Conservation (phyloP, 2,888 invertebrate species). For the Dione vanillae region DNA sequence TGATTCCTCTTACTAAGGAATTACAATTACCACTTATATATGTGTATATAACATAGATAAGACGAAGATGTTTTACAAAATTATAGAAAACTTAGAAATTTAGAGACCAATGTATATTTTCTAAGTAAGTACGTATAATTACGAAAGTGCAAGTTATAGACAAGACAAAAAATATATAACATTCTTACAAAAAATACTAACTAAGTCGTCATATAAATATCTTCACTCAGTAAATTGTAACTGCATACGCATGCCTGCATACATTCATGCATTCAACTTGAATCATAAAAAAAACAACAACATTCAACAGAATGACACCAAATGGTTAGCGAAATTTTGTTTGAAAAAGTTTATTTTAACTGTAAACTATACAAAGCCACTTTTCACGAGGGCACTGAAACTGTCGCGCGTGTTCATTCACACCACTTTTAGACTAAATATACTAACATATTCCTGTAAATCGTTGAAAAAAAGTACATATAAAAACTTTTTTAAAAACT, state of each 20-base stretch:
- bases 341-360: constrained; percentile 37
- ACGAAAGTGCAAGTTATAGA: too few species aligned
- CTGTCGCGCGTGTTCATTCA: constrained; percentile 55
- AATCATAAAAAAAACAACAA: background rate
- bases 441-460: background rate
- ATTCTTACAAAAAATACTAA: background rate
- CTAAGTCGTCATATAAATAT: background rate
- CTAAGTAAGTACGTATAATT: too few species aligned
- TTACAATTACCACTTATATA: too few species aligned
- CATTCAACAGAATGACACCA: constrained; percentile 21
- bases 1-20: too few species aligned
- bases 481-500: background rate
- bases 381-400: constrained; percentile 62
- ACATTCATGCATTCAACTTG: background rate
- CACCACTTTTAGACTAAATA: background rate
- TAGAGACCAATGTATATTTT: too few species aligned
- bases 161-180: too few species aligned
- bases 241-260: background rate
- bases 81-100: too few species aligned
- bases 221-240: background rate
- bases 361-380: constrained; percentile 57
- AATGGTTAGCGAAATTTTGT: constrained; percentile 27
- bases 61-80: too few species aligned
- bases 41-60: too few species aligned
- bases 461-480: background rate